Evolutionary conservation across 2,888 invertebrate genomes (phyloP).

Genomic region (Brachypalpus laphriformis): DNA sequence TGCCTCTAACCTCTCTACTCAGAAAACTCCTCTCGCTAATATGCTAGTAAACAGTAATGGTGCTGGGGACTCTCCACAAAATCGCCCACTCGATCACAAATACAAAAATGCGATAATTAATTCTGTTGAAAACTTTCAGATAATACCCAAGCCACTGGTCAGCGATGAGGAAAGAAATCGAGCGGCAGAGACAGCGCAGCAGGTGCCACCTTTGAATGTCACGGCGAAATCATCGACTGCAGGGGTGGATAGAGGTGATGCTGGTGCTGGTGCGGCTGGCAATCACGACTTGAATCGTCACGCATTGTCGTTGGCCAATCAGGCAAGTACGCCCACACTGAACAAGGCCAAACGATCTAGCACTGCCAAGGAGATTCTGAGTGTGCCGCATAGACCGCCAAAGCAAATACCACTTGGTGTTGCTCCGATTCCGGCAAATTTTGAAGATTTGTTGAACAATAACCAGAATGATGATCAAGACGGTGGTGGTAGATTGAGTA

Average conservation of each 20-base stretch:
- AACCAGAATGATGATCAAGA: slow-evolving; percentile 75
- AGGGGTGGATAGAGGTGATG: slow-evolving; percentile 62
- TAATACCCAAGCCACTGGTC: slow-evolving; percentile 79
- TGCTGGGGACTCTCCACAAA: slow-evolving; percentile 37
- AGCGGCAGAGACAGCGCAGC: slow-evolving; percentile 74
- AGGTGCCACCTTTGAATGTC: slow-evolving; percentile 78
- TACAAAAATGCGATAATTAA: slow-evolving; percentile 79
- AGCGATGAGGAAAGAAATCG: slow-evolving; percentile 76
- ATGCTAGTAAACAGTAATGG: slow-evolving; percentile 36
- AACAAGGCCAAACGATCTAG: slow-evolving; percentile 59
- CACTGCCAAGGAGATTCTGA: slow-evolving; percentile 32
- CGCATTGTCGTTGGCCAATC: slow-evolving; percentile 59
- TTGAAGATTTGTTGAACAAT: slow-evolving; percentile 79
- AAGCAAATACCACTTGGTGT: slow-evolving; percentile 79
- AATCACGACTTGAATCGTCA: slow-evolving; percentile 58
- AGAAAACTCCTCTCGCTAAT: slow-evolving; percentile 45
- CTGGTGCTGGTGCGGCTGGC: slow-evolving; percentile 51
- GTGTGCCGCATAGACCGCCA: slow-evolving; percentile 75
- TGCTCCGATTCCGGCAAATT: slow-evolving; percentile 82
- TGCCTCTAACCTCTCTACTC: slow-evolving; percentile 49
- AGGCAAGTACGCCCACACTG: slow-evolving; percentile 53
- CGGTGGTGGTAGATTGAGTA: slow-evolving; percentile 69
- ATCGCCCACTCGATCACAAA: slow-evolving; percentile 53
- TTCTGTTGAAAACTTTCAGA: slow-evolving; percentile 84
- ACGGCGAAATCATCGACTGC: slow-evolving; percentile 77